These are phyloP conservation scores for Noturus placidus DNA, from an alignment of 2,113 vertebrate genomes.

Conservation along the genomic window DNA sequence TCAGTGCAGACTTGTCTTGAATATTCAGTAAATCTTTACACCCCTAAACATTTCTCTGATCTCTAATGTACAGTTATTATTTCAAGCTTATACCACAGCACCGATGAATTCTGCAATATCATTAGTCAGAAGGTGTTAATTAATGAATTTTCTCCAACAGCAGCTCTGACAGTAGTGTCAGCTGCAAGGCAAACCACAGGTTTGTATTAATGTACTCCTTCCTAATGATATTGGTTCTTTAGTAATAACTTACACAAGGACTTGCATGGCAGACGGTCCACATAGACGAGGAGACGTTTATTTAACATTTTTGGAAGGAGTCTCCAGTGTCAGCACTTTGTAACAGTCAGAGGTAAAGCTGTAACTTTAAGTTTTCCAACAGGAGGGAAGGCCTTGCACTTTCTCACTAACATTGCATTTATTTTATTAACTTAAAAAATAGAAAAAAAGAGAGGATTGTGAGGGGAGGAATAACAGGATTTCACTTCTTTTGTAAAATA, in stretches of 20 bases:
- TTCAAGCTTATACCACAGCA: not conserved
- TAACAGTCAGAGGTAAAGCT: constrained; percentile 14
- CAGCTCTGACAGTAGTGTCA: not conserved
- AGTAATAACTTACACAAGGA: not conserved
- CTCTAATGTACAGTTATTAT: not conserved
- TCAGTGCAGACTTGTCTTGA: not conserved
- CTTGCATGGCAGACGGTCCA: not conserved
- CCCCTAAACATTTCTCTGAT: not conserved
- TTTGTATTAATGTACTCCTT: not conserved
- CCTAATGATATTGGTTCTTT: not conserved
- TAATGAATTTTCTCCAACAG: not conserved
- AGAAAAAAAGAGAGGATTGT: not conserved
- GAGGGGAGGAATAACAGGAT: not conserved
- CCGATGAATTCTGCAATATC: not conserved
- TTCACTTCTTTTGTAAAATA: not conserved
- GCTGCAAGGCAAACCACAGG: not conserved
- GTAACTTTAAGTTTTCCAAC: not conserved
- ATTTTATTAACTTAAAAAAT: not conserved
- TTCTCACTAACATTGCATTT: not conserved
- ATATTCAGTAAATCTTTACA: not conserved
- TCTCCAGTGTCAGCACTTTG: constrained; percentile 6
- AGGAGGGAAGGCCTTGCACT: not conserved
- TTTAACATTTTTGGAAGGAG: constrained; percentile 11
- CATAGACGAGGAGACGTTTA: not conserved
- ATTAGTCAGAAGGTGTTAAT: not conserved